These are phyloP conservation scores for Aleiodes leptofemur DNA, from an alignment of 2,888 invertebrate genomes.

Conservation along the genomic window DNA sequence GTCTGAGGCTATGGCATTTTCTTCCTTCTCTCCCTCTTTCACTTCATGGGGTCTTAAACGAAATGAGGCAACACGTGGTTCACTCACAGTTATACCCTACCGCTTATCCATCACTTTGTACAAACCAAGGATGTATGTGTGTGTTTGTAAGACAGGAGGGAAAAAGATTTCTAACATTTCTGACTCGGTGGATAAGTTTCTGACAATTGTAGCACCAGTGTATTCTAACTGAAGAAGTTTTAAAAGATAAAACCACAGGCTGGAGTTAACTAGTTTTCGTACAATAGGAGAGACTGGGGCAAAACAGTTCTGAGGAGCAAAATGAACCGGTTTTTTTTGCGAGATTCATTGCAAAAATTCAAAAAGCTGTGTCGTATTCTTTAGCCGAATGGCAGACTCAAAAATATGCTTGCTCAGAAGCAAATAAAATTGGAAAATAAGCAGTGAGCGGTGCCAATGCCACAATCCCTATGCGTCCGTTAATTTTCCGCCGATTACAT, in stretches of 20 bases:
- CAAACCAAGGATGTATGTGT: no score
- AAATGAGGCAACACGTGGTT: conserved; percentile 65
- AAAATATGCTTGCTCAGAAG: no score
- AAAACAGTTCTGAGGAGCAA: no score
- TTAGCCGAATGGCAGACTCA: no score
- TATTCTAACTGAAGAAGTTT: conserved; percentile 13
- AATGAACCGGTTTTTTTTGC: no score
- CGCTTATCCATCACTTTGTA: conserved; percentile 48
- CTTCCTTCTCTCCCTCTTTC: conserved; percentile 33
- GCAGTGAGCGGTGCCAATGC: no score
- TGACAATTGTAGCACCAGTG: background rate
- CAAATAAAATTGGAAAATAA: no score
- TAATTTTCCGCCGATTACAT: no score
- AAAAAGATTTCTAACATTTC: background rate
- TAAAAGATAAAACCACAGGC: conserved; percentile 34
- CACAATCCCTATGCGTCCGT: no score
- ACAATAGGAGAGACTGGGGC: background rate
- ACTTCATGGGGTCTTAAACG: conserved; percentile 36
- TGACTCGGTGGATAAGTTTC: background rate
- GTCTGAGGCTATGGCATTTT: conserved; percentile 50
- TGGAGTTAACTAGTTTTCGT: conserved; percentile 14
- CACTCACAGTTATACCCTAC: conserved; percentile 58
- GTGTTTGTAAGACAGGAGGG: background rate
- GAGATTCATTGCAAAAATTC: no score
- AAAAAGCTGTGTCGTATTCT: no score